phyloP scores from a whole-genome alignment of 2,888 invertebrate genomes.

The Tanypteryx hageni region DNA sequence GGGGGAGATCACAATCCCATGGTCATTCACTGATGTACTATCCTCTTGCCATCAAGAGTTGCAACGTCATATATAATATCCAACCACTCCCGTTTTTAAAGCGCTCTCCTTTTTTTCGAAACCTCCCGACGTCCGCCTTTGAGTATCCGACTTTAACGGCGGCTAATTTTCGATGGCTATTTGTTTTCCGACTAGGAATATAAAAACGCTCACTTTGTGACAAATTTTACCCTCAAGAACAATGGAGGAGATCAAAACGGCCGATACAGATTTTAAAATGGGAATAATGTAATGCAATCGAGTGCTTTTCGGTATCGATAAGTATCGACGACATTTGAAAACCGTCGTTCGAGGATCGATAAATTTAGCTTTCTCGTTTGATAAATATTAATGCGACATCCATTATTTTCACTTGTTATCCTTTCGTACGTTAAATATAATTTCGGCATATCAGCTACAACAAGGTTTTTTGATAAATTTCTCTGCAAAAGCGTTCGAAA shows the following conservation, averaged over 20 bases:
- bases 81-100: conserved; percentile 9
- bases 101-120: not conserved
- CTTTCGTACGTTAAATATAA: no score
- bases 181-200: not conserved
- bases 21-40: conserved; percentile 38
- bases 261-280: not conserved
- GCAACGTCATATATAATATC: conserved; percentile 44
- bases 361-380: not conserved
- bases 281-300: not conserved
- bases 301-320: no score
- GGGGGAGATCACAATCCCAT: conserved; percentile 38
- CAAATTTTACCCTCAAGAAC: not conserved
- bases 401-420: no score
- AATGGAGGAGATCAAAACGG: not conserved
- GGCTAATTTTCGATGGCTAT: conserved; percentile 28
- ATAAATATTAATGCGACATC: no score
- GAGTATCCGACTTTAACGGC: not conserved
- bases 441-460: no score
- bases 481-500: no score
- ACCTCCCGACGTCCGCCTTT: conserved; percentile 10
- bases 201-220: not conserved
- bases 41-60: conserved; percentile 26
- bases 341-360: not conserved
- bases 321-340: not conserved
- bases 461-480: no score